Evolutionary conservation across 2,797 vertebrate species (phyloP), one percentile per base, ranked within the genome.

Genomic region (Microctenopoma lineatum): DNA sequence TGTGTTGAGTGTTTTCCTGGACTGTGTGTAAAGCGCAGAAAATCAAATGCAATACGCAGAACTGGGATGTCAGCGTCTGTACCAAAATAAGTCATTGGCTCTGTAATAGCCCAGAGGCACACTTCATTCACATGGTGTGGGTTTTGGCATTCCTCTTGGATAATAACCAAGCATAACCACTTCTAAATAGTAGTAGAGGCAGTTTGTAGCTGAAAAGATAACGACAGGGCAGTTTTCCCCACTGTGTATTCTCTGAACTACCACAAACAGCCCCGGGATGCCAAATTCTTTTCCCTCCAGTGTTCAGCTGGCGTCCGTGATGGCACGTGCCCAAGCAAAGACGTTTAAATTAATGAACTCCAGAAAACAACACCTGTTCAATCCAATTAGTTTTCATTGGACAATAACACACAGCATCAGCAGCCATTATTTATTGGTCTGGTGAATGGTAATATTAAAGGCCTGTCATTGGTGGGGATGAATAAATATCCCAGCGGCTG

Each of bases 311-410:
- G 74, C 64, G 67, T 80, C 75, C 58, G 48, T 29, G 41, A 47
- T 51, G 78, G 69, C 82, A 64, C 48, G 25, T 75, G 76, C 76
- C 66, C 66, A 75, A 77, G 83, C 73, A 59, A 58, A 88, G 89
- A 71, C 58, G 73, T 80, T 81, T 67, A 79, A 89, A 87, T 90
- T 84, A 91, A 87, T 83, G 76, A 83, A 79, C 84, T 84, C 85
- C 68, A 83, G 86, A 79, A 84, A 90, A 87, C 87, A 90, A 88
- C 93, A 92, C 91, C 91, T 94, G 92, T 89, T 93, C 84, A 29
- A 51, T 80, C 73, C 84, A 90, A 92, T 93, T 91, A 81, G 81
- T 89, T 93, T 92, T 88, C 83, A 88, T 83, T 88, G 89, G 85
- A 84, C 52, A 59, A 80, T 89, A 87, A 88, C 87, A 75, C 82